Conservation (phyloP, 1,140 invertebrate genomes). For the Berghia stephanieae region DNA sequence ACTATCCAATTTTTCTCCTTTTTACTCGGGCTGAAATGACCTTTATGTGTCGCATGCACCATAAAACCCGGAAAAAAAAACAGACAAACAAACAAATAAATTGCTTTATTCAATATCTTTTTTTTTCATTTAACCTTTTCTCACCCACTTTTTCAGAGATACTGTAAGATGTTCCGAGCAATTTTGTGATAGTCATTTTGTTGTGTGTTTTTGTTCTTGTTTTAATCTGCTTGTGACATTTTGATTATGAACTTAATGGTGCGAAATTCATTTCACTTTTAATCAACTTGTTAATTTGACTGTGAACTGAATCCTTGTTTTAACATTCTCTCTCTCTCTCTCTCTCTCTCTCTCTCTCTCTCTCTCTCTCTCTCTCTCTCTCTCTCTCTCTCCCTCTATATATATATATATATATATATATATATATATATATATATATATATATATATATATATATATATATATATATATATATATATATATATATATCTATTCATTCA, state of each 20-base stretch:
- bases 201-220: too few relatives aligned
- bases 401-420: conserved; percentile 20
- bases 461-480: not conserved
- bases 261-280: not conserved
- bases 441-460: conserved; percentile 23
- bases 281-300: not conserved
- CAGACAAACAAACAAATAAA: too few relatives aligned
- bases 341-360: not conserved
- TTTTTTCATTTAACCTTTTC: too few relatives aligned
- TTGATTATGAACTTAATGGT: not conserved
- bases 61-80: too few relatives aligned
- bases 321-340: not conserved
- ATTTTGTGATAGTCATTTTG: too few relatives aligned
- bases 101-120: too few relatives aligned
- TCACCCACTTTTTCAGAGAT: too few relatives aligned
- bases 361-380: not conserved
- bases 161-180: too few relatives aligned
- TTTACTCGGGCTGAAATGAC: too few relatives aligned
- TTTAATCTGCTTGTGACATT: not conserved
- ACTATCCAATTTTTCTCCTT: too few relatives aligned
- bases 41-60: too few relatives aligned
- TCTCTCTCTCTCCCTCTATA: not conserved
- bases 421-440: conserved; percentile 23
- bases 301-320: not conserved
- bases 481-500: too few relatives aligned